phyloP scores from a whole-genome alignment of 2,888 invertebrate species.

The Phytoseiulus persimilis region DNA sequence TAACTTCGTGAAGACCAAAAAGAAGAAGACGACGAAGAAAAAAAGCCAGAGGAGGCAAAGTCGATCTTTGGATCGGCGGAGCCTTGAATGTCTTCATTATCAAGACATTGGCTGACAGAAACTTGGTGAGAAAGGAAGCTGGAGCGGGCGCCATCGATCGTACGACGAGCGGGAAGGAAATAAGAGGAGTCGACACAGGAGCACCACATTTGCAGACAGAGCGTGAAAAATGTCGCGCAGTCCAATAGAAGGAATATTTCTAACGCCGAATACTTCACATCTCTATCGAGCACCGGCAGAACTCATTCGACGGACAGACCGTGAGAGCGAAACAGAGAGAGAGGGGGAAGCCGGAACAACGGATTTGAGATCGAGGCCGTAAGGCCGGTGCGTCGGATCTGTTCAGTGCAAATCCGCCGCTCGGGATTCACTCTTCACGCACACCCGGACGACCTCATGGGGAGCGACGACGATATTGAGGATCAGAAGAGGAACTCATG shows the following conservation, averaged over 20 bases:
- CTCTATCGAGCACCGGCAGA: not conserved
- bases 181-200: conserved; percentile 17
- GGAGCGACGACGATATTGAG: too few relatives aligned
- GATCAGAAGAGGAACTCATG: too few relatives aligned
- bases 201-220: conserved; percentile 38
- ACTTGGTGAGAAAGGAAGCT: not conserved
- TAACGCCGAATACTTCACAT: not conserved
- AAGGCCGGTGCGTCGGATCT: too few relatives aligned
- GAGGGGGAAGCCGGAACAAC: not conserved
- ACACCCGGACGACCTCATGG: too few relatives aligned
- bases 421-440: too few relatives aligned
- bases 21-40: conserved; percentile 34
- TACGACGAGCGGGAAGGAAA: conserved; percentile 15
- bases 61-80: not conserved
- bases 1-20: conserved; percentile 38
- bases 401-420: too few relatives aligned
- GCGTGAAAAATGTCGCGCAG: conserved; percentile 35
- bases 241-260: conserved; percentile 10
- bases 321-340: too few relatives aligned
- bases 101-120: not conserved
- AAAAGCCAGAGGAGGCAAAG: not conserved
- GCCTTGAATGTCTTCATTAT: conserved; percentile 36
- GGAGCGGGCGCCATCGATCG: not conserved
- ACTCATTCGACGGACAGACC: too few relatives aligned
- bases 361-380: too few relatives aligned